phyloP scores from a whole-genome alignment of 2,797 vertebrate genomes.

The Diplodus sargus region DNA sequence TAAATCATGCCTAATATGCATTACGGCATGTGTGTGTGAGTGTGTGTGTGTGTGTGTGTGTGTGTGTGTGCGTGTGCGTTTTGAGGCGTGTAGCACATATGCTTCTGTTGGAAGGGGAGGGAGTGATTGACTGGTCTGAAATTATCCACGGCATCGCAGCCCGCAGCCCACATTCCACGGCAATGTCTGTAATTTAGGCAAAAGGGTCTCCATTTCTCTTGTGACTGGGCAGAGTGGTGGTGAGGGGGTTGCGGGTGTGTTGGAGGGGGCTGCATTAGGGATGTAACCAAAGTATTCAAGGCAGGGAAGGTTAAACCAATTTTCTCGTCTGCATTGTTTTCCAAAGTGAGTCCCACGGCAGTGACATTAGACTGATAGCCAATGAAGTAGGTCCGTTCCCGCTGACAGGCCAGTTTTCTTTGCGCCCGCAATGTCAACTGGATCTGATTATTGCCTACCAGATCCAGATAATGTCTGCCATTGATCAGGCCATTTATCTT shows the following conservation, averaged over 20 bases:
- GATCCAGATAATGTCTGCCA: slow-evolving; percentile 83
- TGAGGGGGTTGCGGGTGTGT: slow-evolving; percentile 4
- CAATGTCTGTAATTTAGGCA: slow-evolving; percentile 82
- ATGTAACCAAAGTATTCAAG: slow-evolving; percentile 68
- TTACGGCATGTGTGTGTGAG: not conserved
- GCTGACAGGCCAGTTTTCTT: slow-evolving; percentile 71
- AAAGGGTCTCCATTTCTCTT: slow-evolving; percentile 75
- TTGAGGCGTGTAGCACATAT: slow-evolving; percentile 43
- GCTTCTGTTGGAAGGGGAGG: slow-evolving; percentile 52
- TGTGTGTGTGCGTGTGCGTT: slow-evolving; percentile 17
- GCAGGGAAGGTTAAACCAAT: slow-evolving; percentile 83
- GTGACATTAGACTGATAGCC: slow-evolving; percentile 67
- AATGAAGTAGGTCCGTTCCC: slow-evolving; percentile 53
- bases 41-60: slow-evolving; percentile 8
- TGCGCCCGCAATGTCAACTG: slow-evolving; percentile 64
- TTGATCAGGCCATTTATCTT: slow-evolving; percentile 81
- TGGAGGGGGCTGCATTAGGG: slow-evolving; percentile 66
- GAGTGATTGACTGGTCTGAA: slow-evolving; percentile 81
- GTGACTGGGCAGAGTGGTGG: slow-evolving; percentile 47
- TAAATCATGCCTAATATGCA: slow-evolving; percentile 23
- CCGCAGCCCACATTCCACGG: slow-evolving; percentile 73
- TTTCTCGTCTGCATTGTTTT: slow-evolving; percentile 82
- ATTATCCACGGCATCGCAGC: slow-evolving; percentile 73
- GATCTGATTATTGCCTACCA: slow-evolving; percentile 82
- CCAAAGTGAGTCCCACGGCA: slow-evolving; percentile 64